Percentiles rank a stretch among this genome's conserved stretches.
phyloP scores from a whole-genome alignment of 1,140 invertebrate genomes.

The Drosophila biarmipes region DNA sequence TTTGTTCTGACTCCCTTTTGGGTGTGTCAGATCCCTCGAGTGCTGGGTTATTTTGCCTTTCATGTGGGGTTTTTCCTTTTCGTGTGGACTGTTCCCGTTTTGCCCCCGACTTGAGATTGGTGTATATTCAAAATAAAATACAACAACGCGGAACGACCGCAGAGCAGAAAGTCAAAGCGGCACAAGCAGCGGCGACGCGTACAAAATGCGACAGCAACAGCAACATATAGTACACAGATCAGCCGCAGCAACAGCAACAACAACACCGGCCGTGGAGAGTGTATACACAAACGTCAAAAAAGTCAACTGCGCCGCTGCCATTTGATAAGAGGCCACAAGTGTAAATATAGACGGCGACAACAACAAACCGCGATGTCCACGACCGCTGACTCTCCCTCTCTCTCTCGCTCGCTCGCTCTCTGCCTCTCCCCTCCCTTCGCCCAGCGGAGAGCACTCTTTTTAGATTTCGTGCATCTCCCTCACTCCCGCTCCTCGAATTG shows the following conservation, averaged over 20 bases:
- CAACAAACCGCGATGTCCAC: slow-evolving; percentile 62
- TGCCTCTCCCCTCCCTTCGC: neutral
- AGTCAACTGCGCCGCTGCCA: slow-evolving; percentile 82
- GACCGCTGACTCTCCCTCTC: slow-evolving; percentile 63
- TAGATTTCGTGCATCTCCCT: slow-evolving; percentile 51
- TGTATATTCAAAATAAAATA: slow-evolving; percentile 43
- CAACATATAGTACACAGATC: slow-evolving; percentile 68
- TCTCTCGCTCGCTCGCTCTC: slow-evolving; percentile 4
- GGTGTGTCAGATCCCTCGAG: no score
- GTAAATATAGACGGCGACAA: slow-evolving; percentile 78
- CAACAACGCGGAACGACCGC: slow-evolving; percentile 21
- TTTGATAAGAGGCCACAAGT: slow-evolving; percentile 83
- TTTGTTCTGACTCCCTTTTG: no score
- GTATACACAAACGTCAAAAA: slow-evolving; percentile 80
- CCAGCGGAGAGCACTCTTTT: slow-evolving; percentile 18
- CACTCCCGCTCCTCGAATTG: slow-evolving; percentile 55
- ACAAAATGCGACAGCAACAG: slow-evolving; percentile 72
- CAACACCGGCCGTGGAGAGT: slow-evolving; percentile 37
- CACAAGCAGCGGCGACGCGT: slow-evolving; percentile 72
- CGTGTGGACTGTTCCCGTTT: slow-evolving; percentile 37
- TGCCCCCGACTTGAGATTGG: slow-evolving; percentile 19
- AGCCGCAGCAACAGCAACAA: slow-evolving; percentile 52
- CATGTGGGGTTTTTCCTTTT: slow-evolving; percentile 8
- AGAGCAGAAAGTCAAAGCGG: slow-evolving; percentile 80
- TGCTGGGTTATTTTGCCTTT: neutral